Conservation (phyloP, 2,113 vertebrate genomes). For the Candoia aspera region DNA sequence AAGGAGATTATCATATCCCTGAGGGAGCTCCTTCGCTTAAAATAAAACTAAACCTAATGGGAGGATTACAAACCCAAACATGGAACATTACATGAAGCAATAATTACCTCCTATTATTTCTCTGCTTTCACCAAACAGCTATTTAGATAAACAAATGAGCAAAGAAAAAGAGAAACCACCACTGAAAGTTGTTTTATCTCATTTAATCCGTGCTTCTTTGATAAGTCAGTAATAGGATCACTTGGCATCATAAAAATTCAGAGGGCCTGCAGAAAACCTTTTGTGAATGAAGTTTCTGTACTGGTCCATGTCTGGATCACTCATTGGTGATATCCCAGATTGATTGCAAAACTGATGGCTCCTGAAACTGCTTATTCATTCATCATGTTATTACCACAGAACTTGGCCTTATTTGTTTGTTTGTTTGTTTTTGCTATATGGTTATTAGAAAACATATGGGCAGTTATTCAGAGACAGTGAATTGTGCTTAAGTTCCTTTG, state of each 20-base stretch:
- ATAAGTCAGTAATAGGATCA: slow-evolving; percentile 73
- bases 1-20: slow-evolving; percentile 78
- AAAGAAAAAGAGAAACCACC: slow-evolving; percentile 67
- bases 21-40: slow-evolving; percentile 75
- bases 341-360: fast-evolving
- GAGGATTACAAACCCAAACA: slow-evolving; percentile 83
- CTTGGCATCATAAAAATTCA: slow-evolving; percentile 58
- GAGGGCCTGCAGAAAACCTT: slow-evolving; percentile 40
- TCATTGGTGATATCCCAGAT: fast-evolving
- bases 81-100: slow-evolving; percentile 75
- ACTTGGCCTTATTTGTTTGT: background rate
- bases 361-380: background rate
- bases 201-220: slow-evolving; percentile 73
- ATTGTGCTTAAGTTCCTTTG: background rate
- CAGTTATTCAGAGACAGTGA: background rate
- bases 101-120: slow-evolving; percentile 82
- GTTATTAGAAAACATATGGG: background rate
- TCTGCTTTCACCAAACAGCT: slow-evolving; percentile 76
- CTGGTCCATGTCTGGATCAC: background rate
- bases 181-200: slow-evolving; percentile 65
- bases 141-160: slow-evolving; percentile 77
- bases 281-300: slow-evolving; percentile 41
- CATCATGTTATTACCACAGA: background rate
- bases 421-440: background rate
- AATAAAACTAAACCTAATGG: slow-evolving; percentile 76